A percentile compares a stretch with the other conserved stretches of the same genome.
Evolutionary conservation across 2,888 invertebrate species (phyloP).

Genomic region (Rhingia rostrata): DNA sequence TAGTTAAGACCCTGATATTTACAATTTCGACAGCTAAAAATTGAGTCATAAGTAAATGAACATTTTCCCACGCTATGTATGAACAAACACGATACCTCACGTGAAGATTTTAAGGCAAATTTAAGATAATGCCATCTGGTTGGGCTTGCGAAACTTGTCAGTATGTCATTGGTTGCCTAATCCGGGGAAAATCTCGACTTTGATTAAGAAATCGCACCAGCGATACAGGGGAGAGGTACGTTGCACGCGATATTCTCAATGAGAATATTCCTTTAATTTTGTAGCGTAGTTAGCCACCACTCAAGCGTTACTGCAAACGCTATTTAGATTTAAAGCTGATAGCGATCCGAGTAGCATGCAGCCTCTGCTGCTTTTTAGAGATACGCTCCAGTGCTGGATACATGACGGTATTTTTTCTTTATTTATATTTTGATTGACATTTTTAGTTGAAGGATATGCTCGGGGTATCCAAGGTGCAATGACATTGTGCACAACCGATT

Average conservation of each 20-base stretch:
- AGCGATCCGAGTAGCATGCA: constrained; percentile 4
- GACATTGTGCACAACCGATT: constrained; percentile 28
- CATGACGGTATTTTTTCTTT: constrained; percentile 14
- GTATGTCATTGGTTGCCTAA: constrained; percentile 41
- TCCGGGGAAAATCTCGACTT: constrained; percentile 27
- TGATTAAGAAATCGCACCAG: constrained; percentile 39
- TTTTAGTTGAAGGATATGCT: constrained; percentile 55
- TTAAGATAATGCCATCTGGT: constrained; percentile 50
- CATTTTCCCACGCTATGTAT: too few relatives aligned
- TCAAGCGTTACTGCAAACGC: constrained; percentile 2
- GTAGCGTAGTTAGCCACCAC: not conserved
- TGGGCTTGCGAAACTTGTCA: constrained; percentile 55
- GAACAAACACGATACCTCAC: not conserved
- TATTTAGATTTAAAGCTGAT: constrained; percentile 29
- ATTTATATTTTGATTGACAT: constrained; percentile 51
- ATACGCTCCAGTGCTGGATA: constrained; percentile 4
- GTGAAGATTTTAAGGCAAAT: constrained; percentile 27
- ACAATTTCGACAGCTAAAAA: too few relatives aligned
- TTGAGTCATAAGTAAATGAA: too few relatives aligned
- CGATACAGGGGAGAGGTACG: constrained; percentile 5
- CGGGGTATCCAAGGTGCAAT: constrained; percentile 6
- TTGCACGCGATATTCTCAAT: constrained; percentile 43
- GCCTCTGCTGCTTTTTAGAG: constrained; percentile 15
- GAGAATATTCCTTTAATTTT: not conserved
- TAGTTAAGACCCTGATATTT: too few relatives aligned